These are phyloP conservation scores for Saturnia japonica DNA, from an alignment of 2,888 invertebrate species.

Conservation along the genomic window DNA sequence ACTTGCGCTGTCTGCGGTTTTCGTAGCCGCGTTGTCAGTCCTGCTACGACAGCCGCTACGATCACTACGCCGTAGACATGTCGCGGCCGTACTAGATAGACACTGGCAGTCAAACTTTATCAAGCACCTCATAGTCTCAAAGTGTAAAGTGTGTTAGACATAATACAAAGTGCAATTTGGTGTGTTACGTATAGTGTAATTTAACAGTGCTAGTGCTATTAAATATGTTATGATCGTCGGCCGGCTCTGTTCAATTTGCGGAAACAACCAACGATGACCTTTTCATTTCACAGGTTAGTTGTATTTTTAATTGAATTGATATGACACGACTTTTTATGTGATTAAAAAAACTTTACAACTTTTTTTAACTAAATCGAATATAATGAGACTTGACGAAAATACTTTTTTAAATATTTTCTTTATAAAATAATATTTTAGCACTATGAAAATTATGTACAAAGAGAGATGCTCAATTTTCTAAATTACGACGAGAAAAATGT, in stretches of 20 bases:
- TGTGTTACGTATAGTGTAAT: slow-evolving; percentile 46
- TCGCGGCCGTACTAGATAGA: slow-evolving; percentile 34
- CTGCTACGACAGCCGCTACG: slow-evolving; percentile 59
- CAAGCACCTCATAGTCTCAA: slow-evolving; percentile 7
- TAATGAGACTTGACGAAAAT: background rate
- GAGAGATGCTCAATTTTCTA: background rate
- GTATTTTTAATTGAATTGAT: slow-evolving; percentile 56
- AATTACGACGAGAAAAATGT: background rate
- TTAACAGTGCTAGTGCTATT: slow-evolving; percentile 46
- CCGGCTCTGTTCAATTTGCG: slow-evolving; percentile 54
- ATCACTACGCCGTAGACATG: slow-evolving; percentile 47
- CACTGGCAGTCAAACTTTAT: slow-evolving; percentile 42
- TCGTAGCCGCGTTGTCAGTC: slow-evolving; percentile 58
- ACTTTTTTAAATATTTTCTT: background rate
- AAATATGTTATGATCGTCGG: slow-evolving; percentile 47
- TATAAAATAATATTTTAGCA: too few relatives aligned
- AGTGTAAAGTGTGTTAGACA: slow-evolving; percentile 10
- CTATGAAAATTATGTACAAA: too few relatives aligned
- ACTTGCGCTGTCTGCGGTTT: slow-evolving; percentile 62
- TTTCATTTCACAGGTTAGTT: slow-evolving; percentile 73
- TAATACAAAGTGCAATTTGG: slow-evolving; percentile 43
- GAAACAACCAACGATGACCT: slow-evolving; percentile 68
- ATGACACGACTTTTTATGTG: background rate
- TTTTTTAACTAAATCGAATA: background rate
- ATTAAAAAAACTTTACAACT: background rate